Evolutionary conservation across 2,113 vertebrate species (phyloP).

Genomic region (Platysternon megacephalum): DNA sequence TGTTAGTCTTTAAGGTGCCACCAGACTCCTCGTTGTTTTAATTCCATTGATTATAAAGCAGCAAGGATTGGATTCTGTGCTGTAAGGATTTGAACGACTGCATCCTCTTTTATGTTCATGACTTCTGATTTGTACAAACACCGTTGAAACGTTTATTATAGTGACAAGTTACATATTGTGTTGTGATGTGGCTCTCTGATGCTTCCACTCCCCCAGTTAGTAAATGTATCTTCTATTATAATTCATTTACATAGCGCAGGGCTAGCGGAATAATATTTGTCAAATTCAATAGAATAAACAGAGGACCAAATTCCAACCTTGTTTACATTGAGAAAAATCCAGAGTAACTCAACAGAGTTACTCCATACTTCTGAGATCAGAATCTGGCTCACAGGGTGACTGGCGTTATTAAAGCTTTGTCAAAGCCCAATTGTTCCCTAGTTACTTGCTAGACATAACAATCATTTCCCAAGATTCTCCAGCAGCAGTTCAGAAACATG

Average conservation of each 20-base stretch:
- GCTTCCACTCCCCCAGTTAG: background rate
- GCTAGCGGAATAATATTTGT: background rate
- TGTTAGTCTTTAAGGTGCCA: too few relatives aligned
- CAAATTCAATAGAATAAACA: background rate
- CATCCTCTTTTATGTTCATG: conserved; percentile 28
- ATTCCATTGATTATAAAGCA: rapidly evolving
- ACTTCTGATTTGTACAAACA: background rate
- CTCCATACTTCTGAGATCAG: background rate
- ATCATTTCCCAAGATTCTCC: background rate
- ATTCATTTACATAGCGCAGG: rapidly evolving
- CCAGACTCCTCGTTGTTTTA: background rate
- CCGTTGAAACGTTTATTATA: rapidly evolving
- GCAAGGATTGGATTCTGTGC: background rate
- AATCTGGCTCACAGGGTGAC: rapidly evolving
- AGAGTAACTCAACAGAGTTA: background rate
- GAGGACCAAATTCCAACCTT: rapidly evolving
- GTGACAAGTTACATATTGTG: rapidly evolving
- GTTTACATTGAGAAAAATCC: background rate
- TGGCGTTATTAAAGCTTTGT: background rate
- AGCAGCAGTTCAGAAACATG: rapidly evolving
- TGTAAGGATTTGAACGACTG: background rate
- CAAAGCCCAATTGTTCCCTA: background rate
- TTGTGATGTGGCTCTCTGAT: background rate
- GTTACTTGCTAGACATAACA: background rate
- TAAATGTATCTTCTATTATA: background rate